Percentiles rank a stretch among this genome's conserved stretches.
Conservation (phyloP, 2,888 invertebrate species). For the Caenorhabditis afra region DNA sequence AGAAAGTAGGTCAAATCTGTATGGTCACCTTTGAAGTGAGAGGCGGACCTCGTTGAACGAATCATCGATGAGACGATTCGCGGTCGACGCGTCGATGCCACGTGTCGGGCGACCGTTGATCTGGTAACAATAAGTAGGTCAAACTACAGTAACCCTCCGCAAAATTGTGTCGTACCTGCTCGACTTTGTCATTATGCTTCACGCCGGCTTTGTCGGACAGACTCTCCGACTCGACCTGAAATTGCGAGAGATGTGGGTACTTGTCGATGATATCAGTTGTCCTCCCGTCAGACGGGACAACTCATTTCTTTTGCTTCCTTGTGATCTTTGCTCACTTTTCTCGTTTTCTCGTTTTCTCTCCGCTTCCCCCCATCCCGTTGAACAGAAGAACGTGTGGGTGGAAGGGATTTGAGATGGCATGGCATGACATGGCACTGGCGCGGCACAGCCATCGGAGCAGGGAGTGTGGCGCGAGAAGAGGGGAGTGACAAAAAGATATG, state of each 20-base stretch:
- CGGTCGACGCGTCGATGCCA: conserved; percentile 59
- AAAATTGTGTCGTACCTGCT: conserved; percentile 46
- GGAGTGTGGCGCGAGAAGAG: no score
- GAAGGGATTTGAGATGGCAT: background rate
- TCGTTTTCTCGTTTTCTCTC: background rate
- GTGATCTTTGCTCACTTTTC: conserved; percentile 26
- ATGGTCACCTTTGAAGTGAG: conserved; percentile 60
- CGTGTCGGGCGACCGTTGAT: conserved; percentile 56
- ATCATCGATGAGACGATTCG: conserved; percentile 58
- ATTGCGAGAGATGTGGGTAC: no score
- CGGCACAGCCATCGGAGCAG: no score
- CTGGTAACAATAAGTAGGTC: conserved; percentile 15
- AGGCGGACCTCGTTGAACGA: conserved; percentile 63
- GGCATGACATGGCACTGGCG: no score
- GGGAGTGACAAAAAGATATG: background rate
- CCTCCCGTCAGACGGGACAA: no score
- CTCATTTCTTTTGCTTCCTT: background rate
- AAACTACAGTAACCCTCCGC: background rate
- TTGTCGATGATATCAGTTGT: no score
- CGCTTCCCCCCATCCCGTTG: background rate
- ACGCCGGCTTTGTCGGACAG: conserved; percentile 76
- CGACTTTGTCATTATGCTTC: conserved; percentile 62
- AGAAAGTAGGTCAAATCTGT: background rate
- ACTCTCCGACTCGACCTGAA: conserved; percentile 71
- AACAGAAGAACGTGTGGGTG: conserved; percentile 12